These are phyloP conservation scores for Hypotaenidia okinawae DNA, from an alignment of 2,797 vertebrate genomes.

Conservation along the genomic window DNA sequence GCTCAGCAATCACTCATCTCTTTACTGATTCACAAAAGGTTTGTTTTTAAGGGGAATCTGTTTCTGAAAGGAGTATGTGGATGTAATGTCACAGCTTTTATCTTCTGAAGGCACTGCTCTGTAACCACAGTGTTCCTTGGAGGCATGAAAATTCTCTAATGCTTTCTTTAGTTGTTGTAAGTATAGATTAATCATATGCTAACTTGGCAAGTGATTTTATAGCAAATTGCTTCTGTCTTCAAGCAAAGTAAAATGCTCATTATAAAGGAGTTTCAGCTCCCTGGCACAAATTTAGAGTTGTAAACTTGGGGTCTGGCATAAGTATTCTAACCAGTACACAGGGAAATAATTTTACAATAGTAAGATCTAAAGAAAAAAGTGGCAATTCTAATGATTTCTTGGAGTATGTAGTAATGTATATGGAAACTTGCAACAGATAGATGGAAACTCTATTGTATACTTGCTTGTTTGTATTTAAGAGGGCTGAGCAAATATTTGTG, in stretches of 20 bases:
- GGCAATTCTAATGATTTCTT: background rate
- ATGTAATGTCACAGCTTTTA: background rate
- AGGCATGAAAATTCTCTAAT: background rate
- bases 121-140: background rate
- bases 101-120: background rate
- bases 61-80: background rate
- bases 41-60: background rate
- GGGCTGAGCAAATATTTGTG: background rate
- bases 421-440: background rate
- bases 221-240: background rate
- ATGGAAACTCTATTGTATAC: background rate
- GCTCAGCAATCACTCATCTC: background rate
- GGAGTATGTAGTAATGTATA: background rate
- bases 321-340: background rate
- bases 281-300: background rate
- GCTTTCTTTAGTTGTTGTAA: conserved; percentile 9
- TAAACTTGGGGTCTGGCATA: background rate
- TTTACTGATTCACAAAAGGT: background rate
- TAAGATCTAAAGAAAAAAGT: background rate
- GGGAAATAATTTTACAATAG: background rate
- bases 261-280: background rate
- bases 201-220: background rate
- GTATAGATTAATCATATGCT: background rate
- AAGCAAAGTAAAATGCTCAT: background rate
- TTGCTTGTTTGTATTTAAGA: background rate